Evolutionary conservation across 2,888 invertebrate genomes (phyloP).

Genomic region (Hypselothyrea guttata): DNA sequence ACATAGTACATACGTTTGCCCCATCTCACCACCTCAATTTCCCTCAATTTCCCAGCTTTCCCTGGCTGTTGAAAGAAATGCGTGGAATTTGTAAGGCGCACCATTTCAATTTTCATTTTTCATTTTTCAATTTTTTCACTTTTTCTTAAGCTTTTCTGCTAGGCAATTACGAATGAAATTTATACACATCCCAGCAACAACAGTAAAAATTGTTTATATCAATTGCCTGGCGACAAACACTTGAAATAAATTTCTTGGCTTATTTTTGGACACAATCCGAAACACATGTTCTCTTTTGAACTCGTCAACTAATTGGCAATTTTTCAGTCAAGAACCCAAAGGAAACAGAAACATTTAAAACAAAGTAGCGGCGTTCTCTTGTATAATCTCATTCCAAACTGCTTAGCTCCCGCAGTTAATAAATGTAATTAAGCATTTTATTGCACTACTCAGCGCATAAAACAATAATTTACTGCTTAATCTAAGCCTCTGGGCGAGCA

Average conservation of each 20-base stretch:
- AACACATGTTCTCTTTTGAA: neutral
- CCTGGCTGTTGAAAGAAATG: no score
- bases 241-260: constrained; percentile 6
- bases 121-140: no score
- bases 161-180: constrained; percentile 13
- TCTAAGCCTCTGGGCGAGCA: constrained; percentile 8
- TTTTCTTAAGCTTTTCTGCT: constrained; percentile 11
- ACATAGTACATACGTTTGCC: neutral
- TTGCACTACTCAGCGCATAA: constrained; percentile 14
- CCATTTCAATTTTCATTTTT: no score
- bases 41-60: no score
- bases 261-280: constrained; percentile 9
- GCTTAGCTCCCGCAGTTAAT: no score
- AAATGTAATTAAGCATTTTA: neutral
- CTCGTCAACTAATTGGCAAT: neutral
- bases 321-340: neutral
- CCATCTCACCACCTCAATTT: neutral
- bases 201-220: constrained; percentile 8
- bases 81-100: neutral
- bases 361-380: no score
- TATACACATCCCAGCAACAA: constrained; percentile 3
- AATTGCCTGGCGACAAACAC: constrained; percentile 36
- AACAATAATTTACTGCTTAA: constrained; percentile 18
- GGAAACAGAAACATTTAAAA: no score
- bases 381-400: no score